Conservation (phyloP, 2,113 vertebrate species). For the Tyto alba region DNA sequence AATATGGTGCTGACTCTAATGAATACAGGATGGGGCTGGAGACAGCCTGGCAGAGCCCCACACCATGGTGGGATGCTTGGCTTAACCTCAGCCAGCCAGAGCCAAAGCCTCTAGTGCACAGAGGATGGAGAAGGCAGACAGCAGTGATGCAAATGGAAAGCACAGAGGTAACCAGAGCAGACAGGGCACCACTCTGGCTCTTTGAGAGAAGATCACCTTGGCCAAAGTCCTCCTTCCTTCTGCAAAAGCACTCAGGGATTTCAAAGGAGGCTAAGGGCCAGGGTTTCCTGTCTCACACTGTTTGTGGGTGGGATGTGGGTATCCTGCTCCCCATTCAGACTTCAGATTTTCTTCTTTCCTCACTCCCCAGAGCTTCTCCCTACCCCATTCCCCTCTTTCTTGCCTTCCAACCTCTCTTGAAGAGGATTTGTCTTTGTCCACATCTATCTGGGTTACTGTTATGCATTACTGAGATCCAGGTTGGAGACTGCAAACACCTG, state of each 20-base stretch:
- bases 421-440: not conserved
- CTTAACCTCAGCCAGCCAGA: not conserved
- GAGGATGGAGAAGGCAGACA: not conserved
- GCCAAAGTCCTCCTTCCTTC: not conserved
- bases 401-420: not conserved
- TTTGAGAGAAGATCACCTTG: not conserved
- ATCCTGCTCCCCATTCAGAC: not conserved
- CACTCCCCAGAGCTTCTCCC: not conserved
- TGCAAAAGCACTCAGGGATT: not conserved
- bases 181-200: not conserved
- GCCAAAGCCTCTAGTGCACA: not conserved
- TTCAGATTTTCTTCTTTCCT: not conserved
- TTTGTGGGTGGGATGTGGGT: not conserved
- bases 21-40: not conserved
- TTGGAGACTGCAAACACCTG: not conserved
- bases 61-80: fast-evolving
- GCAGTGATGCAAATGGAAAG: not conserved
- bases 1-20: not conserved
- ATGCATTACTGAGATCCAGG: not conserved
- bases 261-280: not conserved
- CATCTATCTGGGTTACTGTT: not conserved
- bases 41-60: not conserved
- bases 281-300: not conserved
- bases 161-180: fast-evolving
- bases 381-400: not conserved